These are phyloP conservation scores for Lysandra coridon DNA, from an alignment of 2,888 invertebrate genomes.

Conservation along the genomic window DNA sequence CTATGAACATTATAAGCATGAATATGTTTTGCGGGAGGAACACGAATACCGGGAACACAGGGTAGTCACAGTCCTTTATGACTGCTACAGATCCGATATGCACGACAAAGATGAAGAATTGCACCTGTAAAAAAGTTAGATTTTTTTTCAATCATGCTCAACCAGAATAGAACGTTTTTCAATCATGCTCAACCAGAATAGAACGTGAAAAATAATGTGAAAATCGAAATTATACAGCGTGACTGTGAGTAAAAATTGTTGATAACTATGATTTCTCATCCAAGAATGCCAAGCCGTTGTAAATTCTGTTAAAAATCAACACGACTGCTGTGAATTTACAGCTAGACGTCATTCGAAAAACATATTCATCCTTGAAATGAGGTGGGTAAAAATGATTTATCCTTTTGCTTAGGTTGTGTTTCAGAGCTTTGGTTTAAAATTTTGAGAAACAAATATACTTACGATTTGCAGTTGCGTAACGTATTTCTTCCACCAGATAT, in stretches of 20 bases:
- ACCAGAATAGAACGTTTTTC: background rate
- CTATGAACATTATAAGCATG: slow-evolving; percentile 83
- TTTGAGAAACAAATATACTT: slow-evolving; percentile 44
- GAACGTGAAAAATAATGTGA: background rate
- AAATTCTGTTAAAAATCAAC: too few species aligned
- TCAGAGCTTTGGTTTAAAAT: too few species aligned
- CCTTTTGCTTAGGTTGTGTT: too few species aligned
- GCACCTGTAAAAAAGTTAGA: slow-evolving; percentile 68
- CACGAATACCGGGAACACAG: slow-evolving; percentile 75
- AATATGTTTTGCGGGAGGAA: slow-evolving; percentile 84
- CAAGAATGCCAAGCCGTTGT: too few species aligned
- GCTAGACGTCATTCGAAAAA: too few species aligned
- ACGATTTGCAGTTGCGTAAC: slow-evolving; percentile 90
- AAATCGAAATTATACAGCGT: background rate
- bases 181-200: background rate
- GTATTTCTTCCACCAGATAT: slow-evolving; percentile 90
- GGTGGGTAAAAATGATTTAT: too few species aligned
- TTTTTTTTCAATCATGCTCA: background rate
- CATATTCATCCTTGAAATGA: too few species aligned
- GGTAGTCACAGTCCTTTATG: slow-evolving; percentile 79
- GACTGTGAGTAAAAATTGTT: too few species aligned
- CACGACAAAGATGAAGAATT: slow-evolving; percentile 82
- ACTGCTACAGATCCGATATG: slow-evolving; percentile 75
- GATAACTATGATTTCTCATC: too few species aligned
- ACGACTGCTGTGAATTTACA: too few species aligned